A percentile compares a stretch with the other conserved stretches of the same genome.
phyloP scores from a whole-genome alignment of 2,113 vertebrate species.

The Xerus inauris region DNA sequence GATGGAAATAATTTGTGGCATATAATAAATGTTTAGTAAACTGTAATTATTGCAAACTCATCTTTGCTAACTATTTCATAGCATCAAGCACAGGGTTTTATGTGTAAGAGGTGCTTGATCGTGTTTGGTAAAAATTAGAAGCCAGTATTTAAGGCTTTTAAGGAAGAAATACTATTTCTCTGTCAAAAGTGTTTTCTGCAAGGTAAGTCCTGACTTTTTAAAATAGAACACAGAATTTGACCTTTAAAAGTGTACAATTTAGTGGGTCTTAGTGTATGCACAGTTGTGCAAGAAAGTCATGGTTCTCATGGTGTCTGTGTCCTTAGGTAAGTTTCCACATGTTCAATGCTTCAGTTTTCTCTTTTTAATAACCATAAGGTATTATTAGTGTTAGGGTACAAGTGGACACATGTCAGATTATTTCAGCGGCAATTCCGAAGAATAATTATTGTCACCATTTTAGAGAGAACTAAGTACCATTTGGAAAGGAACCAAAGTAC shows the following conservation, averaged over 20 bases:
- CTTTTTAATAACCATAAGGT: neutral
- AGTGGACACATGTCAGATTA: neutral
- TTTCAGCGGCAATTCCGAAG: neutral
- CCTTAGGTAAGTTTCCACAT: neutral
- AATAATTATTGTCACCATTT: neutral
- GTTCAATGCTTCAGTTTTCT: neutral
- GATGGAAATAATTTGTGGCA: neutral
- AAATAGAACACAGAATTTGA: neutral
- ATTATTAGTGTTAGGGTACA: neutral
- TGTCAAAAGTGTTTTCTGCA: slow-evolving; percentile 40
- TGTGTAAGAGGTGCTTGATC: neutral
- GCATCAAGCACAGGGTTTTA: neutral
- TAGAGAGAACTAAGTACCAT: neutral
- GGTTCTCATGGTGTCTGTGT: neutral
- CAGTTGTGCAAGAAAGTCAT: neutral
- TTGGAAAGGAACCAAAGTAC: neutral
- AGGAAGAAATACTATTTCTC: neutral
- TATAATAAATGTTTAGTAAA: neutral
- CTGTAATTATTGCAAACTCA: neutral
- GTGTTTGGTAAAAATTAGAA: slow-evolving; percentile 20
- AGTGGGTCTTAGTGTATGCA: neutral
- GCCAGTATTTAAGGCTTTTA: neutral
- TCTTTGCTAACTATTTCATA: slow-evolving; percentile 41
- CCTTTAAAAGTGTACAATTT: neutral
- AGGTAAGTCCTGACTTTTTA: neutral